Conservation (phyloP, 2,797 vertebrate species). For the Ambastaia sidthimunki region DNA sequence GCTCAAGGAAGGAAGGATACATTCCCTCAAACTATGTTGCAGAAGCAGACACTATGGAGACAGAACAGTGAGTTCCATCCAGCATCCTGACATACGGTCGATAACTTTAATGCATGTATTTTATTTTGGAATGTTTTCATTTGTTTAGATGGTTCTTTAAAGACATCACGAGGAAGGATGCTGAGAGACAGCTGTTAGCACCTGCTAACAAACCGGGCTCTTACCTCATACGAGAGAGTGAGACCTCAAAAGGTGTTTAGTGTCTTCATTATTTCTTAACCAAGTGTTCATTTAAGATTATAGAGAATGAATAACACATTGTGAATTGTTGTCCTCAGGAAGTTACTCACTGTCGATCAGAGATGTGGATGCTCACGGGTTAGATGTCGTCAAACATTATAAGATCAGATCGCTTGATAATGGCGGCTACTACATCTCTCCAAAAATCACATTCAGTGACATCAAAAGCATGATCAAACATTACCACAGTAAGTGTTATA, state of each 20-base stretch:
- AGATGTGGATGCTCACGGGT: conserved; percentile 80
- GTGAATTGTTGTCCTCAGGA: conserved; percentile 74
- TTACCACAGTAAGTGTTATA: conserved; percentile 87
- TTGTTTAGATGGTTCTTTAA: conserved; percentile 93
- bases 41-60: conserved; percentile 91
- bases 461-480: conserved; percentile 92
- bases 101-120: conserved; percentile 41
- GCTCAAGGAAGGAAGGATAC: conserved; percentile 86
- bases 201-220: conserved; percentile 88
- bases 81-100: conserved; percentile 44
- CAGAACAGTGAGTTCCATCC: conserved; percentile 86
- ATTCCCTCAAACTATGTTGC: conserved; percentile 96
- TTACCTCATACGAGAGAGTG: conserved; percentile 95
- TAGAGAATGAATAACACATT: neutral
- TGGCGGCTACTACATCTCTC: conserved; percentile 94
- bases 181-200: conserved; percentile 90
- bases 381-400: conserved; percentile 93
- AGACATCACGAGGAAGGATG: conserved; percentile 92
- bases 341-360: conserved; percentile 93
- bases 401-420: conserved; percentile 94
- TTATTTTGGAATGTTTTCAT: neutral
- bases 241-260: conserved; percentile 90
- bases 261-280: neutral
- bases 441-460: conserved; percentile 88
- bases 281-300: neutral